Base-by-base conservation (phyloP, 2,888 invertebrate species). In the Platycheirus rosarum region DNA sequence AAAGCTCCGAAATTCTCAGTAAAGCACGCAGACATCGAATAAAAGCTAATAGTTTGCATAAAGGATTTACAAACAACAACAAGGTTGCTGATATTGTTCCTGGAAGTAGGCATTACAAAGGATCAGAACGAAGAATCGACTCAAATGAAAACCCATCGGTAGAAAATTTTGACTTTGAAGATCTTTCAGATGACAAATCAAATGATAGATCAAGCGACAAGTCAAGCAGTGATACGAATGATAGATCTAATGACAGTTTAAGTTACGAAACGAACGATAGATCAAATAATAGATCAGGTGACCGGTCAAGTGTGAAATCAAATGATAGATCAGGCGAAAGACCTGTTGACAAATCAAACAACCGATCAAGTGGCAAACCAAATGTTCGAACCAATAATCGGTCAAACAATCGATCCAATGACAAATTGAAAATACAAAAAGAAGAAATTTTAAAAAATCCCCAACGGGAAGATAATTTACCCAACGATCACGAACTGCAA, bases 1-100 rank as follows among this genome's bases (percentile, higher is more conserved):
- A 95, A 89, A 96, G 96, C 87, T 94, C 95, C 1, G 96, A 96
- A 87, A 94, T 95, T 84, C 92, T 89, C 14, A 88, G 84, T 65
- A 89, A 88, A 68, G 66, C 63, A 7, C 26, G 73, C n/a, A 65
- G 57, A 13, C 88, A 89, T 71, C 87, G 87, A 13, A 86, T 88
- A 8, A 85, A 55, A 48, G 74, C 51, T 55, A 77, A 66, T 35
- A 51, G 51, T 42, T 66, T 9, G 14, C 23, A 51, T 16, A 84
- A 70, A 32, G 65, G 23, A 18, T 79, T 7, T 18, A 73, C 55
- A 11, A 73, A 51, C 18, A 65, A 11, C 11, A 84, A 80, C 7
- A 79, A 66, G 16, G 65, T 70, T 14, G 63, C 55, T 7, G 84
- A 74, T 4, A n/a, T 68, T 0, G 51, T 73, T 49, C 66, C 82